A percentile compares a stretch with the other conserved stretches of the same genome.
Evolutionary conservation across 2,113 vertebrate genomes (phyloP).

Genomic region (Lophotis ruficrista): DNA sequence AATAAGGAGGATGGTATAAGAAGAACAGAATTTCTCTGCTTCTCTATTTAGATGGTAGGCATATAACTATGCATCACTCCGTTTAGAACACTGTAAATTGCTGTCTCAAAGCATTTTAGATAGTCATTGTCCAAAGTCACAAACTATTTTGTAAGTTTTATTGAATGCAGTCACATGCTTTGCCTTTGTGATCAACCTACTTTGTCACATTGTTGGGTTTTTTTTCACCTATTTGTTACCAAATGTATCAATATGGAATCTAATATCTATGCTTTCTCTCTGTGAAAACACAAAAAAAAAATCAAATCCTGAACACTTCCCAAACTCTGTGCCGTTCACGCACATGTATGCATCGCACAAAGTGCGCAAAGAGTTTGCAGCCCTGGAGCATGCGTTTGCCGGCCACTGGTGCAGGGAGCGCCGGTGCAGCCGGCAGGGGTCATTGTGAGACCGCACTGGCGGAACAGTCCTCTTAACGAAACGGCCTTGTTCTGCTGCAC

Average conservation of each 20-base stretch:
- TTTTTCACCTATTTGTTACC: background rate
- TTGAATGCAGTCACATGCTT: rapidly evolving
- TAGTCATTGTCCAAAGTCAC: background rate
- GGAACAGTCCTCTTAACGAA: rapidly evolving
- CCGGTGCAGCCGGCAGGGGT: background rate
- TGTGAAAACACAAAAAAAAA: background rate
- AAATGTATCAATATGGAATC: rapidly evolving
- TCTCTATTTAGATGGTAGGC: background rate
- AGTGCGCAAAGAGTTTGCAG: rapidly evolving
- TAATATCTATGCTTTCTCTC: background rate
- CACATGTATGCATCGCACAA: rapidly evolving
- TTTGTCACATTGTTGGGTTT: background rate
- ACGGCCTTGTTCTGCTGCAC: rapidly evolving
- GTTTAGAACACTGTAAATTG: background rate
- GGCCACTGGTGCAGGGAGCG: rapidly evolving
- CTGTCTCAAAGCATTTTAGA: background rate
- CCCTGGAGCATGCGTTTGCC: rapidly evolving
- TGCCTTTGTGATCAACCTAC: background rate
- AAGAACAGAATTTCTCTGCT: background rate
- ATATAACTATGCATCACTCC: background rate
- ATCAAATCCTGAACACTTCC: background rate
- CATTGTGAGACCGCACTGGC: background rate
- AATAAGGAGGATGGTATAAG: background rate
- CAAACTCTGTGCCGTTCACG: background rate
- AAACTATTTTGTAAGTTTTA: background rate